Percentiles rank a stretch among this genome's conserved stretches.
Evolutionary conservation across 2,888 invertebrate genomes (phyloP).

Genomic region (Patella caerulea): DNA sequence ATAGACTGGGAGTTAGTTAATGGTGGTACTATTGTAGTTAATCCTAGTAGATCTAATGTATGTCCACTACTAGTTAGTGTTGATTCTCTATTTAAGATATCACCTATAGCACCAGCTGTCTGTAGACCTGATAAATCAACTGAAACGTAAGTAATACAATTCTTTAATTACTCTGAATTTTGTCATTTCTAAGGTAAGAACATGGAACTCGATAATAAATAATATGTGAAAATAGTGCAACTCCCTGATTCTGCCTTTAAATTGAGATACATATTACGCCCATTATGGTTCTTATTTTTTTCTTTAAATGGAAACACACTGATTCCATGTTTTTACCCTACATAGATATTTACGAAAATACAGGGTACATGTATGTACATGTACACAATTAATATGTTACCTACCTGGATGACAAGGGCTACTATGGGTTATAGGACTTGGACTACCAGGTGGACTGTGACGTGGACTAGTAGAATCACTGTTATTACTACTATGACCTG

Average conservation of each 20-base stretch:
- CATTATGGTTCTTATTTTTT: too few relatives aligned
- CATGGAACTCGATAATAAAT: too few relatives aligned
- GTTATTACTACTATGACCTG: constrained; percentile 42
- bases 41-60: constrained; percentile 58
- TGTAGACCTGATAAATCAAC: constrained; percentile 56
- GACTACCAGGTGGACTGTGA: constrained; percentile 56
- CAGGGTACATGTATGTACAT: not conserved
- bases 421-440: constrained; percentile 45
- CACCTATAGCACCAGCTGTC: constrained; percentile 46
- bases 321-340: too few relatives aligned
- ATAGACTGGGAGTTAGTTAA: constrained; percentile 19
- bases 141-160: constrained; percentile 33
- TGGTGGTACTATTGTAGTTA: constrained; percentile 38
- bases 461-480: constrained; percentile 56
- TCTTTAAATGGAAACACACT: too few relatives aligned
- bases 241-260: too few relatives aligned
- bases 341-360: too few relatives aligned
- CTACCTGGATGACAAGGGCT: constrained; percentile 41
- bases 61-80: constrained; percentile 47
- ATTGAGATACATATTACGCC: too few relatives aligned
- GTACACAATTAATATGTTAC: not conserved
- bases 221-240: too few relatives aligned
- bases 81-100: constrained; percentile 43
- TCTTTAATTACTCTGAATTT: too few relatives aligned
- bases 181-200: too few relatives aligned